Conservation (phyloP, 2,888 invertebrate species). For the Lamproptera curius region DNA sequence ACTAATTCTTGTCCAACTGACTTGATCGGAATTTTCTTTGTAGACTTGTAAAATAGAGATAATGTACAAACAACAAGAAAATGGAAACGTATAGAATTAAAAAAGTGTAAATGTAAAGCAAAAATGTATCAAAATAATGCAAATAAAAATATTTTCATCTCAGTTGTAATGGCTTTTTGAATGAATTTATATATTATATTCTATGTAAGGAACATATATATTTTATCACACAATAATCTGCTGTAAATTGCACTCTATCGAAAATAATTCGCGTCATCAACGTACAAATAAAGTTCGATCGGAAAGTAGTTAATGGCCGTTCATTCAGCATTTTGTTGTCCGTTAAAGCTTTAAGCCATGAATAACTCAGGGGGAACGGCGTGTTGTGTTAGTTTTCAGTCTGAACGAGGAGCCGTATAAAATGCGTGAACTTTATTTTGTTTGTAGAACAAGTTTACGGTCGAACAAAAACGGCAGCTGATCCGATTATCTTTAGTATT, state of each 20-base stretch:
- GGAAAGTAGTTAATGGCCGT: slow-evolving; percentile 4
- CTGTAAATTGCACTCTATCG: background rate
- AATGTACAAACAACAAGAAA: too few relatives aligned
- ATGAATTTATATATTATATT: too few relatives aligned
- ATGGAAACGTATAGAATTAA: too few relatives aligned
- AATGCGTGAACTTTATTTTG: background rate
- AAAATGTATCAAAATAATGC: too few relatives aligned
- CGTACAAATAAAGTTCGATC: slow-evolving; percentile 3
- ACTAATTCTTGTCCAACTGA: too few relatives aligned
- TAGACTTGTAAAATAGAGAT: too few relatives aligned
- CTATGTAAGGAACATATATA: too few relatives aligned
- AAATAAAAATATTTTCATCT: too few relatives aligned
- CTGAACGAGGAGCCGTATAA: background rate
- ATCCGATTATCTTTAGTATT: background rate
- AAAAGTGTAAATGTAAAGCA: too few relatives aligned
- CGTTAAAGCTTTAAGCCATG: slow-evolving; percentile 1
- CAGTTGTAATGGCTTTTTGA: too few relatives aligned
- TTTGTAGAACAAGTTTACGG: background rate
- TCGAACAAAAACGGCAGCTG: background rate
- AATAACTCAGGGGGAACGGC: slow-evolving; percentile 9
- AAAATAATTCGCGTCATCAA: background rate
- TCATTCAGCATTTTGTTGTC: slow-evolving; percentile 1
- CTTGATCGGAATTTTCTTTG: too few relatives aligned
- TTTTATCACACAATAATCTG: too few relatives aligned
- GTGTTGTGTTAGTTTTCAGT: slow-evolving; percentile 5